Base-by-base conservation (phyloP, 2,797 vertebrate genomes). In the Psittacula echo region DNA sequence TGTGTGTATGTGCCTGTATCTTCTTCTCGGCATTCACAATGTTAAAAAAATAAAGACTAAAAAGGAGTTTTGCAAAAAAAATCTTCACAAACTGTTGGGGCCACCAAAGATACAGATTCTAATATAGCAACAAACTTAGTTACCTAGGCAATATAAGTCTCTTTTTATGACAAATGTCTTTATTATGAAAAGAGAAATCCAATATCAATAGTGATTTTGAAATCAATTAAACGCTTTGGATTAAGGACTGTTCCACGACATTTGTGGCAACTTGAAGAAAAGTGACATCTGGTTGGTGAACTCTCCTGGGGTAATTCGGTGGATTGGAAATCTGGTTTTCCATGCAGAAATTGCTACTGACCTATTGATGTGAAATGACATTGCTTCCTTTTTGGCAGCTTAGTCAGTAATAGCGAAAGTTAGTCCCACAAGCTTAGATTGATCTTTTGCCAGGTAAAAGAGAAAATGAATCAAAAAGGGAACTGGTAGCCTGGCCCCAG, bases 301-400 rank as follows among this genome's bases (percentile, higher is more conserved):
- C 26, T 77, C 62, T 79, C 91, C 53, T 50, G 89, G 90, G 82
- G 15, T 65, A 54, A 26, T 74, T 87, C 32, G 89, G 56, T 81
- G 78, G 82, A 71, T 19, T 86, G 32, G 44, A 94, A 96, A 64
- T 87, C 66, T 67, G 60, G 10, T 54, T 90, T 97, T 91, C 29
- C 39, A 26, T 90, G 79, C 90, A 95, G 53, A 83, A 94, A 90
- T 88, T 75, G 64, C 74, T 88, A 42, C 53, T 87, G 85, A 76
- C 92, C 66, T 94, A 85, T 77, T 89, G 67, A 67, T 67, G 60
- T 0, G 7, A 81, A 78, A 74, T 65, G 74, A 79, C 70, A 85
- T 20, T 51, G n/a, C 11, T 78, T 93, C 39, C 32, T 92, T 91
- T 89, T 62, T 74, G 72, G 68, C 89, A 87, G 29, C 12, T 61